A percentile compares a stretch with the other conserved stretches of the same genome.
These are phyloP conservation scores for Dascillus cervinus DNA, from an alignment of 2,888 invertebrate genomes.

Conservation along the genomic window DNA sequence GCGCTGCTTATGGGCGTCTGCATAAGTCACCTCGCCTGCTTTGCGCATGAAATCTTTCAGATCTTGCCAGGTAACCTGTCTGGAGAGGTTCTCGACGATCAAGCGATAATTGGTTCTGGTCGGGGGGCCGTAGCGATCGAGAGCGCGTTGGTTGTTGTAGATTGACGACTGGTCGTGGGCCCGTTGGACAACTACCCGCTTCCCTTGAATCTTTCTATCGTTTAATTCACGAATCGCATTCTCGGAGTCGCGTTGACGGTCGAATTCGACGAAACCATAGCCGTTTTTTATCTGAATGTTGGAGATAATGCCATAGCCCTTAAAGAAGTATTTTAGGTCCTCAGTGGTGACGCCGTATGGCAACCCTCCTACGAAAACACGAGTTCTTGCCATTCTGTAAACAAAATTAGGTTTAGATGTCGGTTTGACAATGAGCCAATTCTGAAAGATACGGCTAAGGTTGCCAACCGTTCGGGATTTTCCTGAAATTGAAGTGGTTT, in stretches of 20 bases:
- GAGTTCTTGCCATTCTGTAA: constrained; percentile 54
- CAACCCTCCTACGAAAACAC: constrained; percentile 72
- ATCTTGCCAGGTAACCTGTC: constrained; percentile 98
- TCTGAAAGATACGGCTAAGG: constrained; percentile 65
- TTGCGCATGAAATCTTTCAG: constrained; percentile 99
- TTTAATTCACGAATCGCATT: constrained; percentile 98
- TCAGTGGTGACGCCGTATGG: constrained; percentile 68
- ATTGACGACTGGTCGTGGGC: constrained; percentile 50
- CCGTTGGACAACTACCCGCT: constrained; percentile 66
- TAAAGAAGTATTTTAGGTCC: constrained; percentile 75
- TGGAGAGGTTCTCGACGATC: constrained; percentile 95
- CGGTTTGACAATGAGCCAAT: constrained; percentile 59
- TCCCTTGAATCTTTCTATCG: constrained; percentile 93
- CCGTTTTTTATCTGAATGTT: constrained; percentile 77
- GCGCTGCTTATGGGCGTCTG: constrained; percentile 95
- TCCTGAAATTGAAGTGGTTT: too few species aligned
- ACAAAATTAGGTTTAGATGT: constrained; percentile 38
- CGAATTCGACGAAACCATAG: constrained; percentile 90
- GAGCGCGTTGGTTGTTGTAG: constrained; percentile 21
- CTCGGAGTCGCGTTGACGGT: constrained; percentile 95
- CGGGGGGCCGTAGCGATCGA: constrained; percentile 91
- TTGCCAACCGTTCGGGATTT: too few species aligned
- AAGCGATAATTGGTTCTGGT: constrained; percentile 96
- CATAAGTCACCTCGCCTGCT: constrained; percentile 98
- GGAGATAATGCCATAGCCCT: constrained; percentile 68